A percentile compares a stretch with the other conserved stretches of the same genome.
Conservation (phyloP, 2,113 vertebrate genomes). For the Chinchilla lanigera region DNA sequence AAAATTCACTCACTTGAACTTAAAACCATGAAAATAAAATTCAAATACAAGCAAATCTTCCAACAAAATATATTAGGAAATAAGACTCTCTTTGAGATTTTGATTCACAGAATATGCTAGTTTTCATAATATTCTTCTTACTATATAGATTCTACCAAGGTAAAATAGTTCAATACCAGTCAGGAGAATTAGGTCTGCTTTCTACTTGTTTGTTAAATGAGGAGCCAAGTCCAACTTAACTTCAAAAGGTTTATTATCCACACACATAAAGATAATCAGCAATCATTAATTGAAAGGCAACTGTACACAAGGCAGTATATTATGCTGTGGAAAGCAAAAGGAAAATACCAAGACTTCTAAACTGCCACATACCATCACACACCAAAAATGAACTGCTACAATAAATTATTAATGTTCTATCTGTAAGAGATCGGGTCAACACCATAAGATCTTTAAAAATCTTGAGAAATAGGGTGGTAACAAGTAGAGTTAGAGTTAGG, state of each 20-base stretch:
- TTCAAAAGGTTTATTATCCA: background rate
- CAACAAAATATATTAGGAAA: background rate
- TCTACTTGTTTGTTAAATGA: background rate
- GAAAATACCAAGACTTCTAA: background rate
- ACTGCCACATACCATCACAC: background rate
- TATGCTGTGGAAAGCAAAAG: background rate
- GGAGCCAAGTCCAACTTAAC: background rate
- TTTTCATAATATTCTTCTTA: background rate
- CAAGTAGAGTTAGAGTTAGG: background rate
- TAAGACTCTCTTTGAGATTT: background rate
- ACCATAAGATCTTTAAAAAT: background rate
- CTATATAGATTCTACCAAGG: background rate
- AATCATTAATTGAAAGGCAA: background rate
- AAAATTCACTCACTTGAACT: constrained; percentile 3
- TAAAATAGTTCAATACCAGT: background rate
- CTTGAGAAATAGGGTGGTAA: background rate
- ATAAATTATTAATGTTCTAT: background rate
- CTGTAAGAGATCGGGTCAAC: background rate
- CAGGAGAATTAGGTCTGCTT: background rate
- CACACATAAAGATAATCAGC: background rate
- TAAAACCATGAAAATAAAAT: constrained; percentile 26
- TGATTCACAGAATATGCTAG: background rate
- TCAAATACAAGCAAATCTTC: background rate
- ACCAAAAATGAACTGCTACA: background rate
- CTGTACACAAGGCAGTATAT: background rate